Evolutionary conservation across 2,797 vertebrate species (phyloP).

Genomic region (Amphiprion clarkii): DNA sequence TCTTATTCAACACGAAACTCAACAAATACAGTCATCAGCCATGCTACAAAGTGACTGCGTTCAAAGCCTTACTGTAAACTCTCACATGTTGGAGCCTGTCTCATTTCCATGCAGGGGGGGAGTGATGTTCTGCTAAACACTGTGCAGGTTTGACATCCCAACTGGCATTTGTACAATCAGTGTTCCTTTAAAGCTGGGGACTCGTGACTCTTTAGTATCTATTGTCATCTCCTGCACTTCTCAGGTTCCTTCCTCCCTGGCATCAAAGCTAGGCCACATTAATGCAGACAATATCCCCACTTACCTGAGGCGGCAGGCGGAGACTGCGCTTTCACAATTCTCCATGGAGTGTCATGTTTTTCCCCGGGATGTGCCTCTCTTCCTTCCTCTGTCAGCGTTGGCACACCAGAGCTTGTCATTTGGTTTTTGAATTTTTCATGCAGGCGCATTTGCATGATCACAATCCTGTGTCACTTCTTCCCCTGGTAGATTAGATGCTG

Average conservation of each 20-base stretch:
- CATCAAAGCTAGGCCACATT: slow-evolving; percentile 82
- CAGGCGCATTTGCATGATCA: slow-evolving; percentile 82
- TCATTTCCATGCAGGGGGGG: slow-evolving; percentile 71
- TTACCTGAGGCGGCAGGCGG: slow-evolving; percentile 85
- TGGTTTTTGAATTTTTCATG: slow-evolving; percentile 83
- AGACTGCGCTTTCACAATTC: slow-evolving; percentile 80
- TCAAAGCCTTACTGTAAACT: slow-evolving; percentile 63
- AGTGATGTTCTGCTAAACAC: slow-evolving; percentile 78
- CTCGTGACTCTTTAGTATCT: slow-evolving; percentile 81
- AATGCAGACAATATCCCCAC: slow-evolving; percentile 80
- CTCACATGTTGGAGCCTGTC: slow-evolving; percentile 69
- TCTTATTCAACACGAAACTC: slow-evolving; percentile 35
- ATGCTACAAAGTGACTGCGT: slow-evolving; percentile 60
- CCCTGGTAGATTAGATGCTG: slow-evolving; percentile 65
- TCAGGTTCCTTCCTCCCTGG: slow-evolving; percentile 70
- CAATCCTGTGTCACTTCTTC: slow-evolving; percentile 70
- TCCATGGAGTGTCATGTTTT: slow-evolving; percentile 77
- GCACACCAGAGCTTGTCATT: slow-evolving; percentile 79
- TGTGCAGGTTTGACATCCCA: slow-evolving; percentile 72
- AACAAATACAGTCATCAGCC: slow-evolving; percentile 69
- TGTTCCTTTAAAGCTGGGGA: slow-evolving; percentile 81
- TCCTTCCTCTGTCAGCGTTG: slow-evolving; percentile 75
- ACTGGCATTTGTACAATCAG: slow-evolving; percentile 76
- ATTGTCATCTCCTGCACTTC: slow-evolving; percentile 73
- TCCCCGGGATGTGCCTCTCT: slow-evolving; percentile 68